A percentile compares a stretch with the other conserved stretches of the same genome.
These are phyloP conservation scores for Camelus bactrianus DNA, from an alignment of 2,113 vertebrate species.

Conservation along the genomic window DNA sequence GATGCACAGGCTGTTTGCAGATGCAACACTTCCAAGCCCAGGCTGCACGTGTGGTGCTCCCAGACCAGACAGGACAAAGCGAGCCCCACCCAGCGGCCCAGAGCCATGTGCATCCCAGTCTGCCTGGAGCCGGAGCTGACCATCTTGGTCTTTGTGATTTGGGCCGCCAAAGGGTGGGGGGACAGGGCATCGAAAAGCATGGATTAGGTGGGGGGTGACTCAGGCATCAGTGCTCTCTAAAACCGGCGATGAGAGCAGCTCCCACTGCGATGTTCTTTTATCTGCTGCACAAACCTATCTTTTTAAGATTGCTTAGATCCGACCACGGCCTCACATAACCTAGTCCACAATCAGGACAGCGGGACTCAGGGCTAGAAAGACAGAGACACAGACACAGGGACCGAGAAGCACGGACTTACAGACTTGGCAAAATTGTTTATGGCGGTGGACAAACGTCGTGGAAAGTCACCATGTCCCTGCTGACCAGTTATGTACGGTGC, in stretches of 20 bases:
- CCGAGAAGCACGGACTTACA: accelerated
- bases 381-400: neutral
- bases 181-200: accelerated
- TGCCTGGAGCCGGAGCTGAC: neutral
- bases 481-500: accelerated
- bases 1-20: accelerated
- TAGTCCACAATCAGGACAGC: neutral
- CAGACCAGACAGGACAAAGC: accelerated
- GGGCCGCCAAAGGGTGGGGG: neutral
- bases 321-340: neutral
- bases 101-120: accelerated
- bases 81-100: accelerated
- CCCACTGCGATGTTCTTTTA: neutral
- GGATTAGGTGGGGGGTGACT: neutral
- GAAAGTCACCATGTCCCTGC: too few relatives aligned
- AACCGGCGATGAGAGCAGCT: accelerated
- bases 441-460: accelerated
- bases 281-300: neutral
- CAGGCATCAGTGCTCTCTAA: neutral
- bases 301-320: neutral
- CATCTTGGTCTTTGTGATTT: neutral
- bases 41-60: too few relatives aligned
- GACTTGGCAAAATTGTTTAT: too few relatives aligned
- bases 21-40: accelerated
- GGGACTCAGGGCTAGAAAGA: neutral